Base-by-base conservation (phyloP, 2,797 vertebrate species). In the Alectoris magna region DNA sequence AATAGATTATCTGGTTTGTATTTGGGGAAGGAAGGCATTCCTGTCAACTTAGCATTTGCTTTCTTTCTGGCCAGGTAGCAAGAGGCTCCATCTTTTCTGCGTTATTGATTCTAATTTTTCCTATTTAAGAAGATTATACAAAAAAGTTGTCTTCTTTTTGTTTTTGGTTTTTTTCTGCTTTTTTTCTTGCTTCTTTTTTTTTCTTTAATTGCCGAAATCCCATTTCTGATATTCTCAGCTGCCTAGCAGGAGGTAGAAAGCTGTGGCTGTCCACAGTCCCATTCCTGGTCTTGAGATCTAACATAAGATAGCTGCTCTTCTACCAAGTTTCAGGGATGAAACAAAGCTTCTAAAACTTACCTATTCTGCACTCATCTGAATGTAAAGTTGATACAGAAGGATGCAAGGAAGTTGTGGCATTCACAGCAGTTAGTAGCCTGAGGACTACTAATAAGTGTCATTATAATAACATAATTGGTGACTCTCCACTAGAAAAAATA, bases 51-150 rank as follows among this genome's bases (percentile, higher is more conserved):
- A 51, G n/a, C 26, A 23, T 64, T 76, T 77, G 8, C 5, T 88
- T 93, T 90, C 59, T 23, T 60, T 46, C 58, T 64, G 24, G n/a
- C 29, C 36, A 81, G 39, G 34, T 11, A 59, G 38, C 5, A 73
- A 59, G 38, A 80, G 23, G 13, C 59, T 68, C 13, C 9, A 29
- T 34, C 18, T 75, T 60, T 84, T 6, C 19, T 78, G 46, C 41
- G 22, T 6, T 38, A 27, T 6, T 1, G 3, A 31, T 53, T 55
- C 14, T 24, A 4, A 0, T 53, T 80, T 29, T 5, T 5, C 11
- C 8, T 36, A 8, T 62, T 43, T 48, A 72, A 79, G 36, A 7
- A 27, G 11, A 1, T 14, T 66, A 48, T 49, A 18, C 31, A 56
- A 63, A 63, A 41, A 55, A 62, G 17, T 34, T 81, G 14, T 41